Evolutionary conservation across 2,797 vertebrate genomes (phyloP).

Genomic region (Amblyopsis hoosieri): DNA sequence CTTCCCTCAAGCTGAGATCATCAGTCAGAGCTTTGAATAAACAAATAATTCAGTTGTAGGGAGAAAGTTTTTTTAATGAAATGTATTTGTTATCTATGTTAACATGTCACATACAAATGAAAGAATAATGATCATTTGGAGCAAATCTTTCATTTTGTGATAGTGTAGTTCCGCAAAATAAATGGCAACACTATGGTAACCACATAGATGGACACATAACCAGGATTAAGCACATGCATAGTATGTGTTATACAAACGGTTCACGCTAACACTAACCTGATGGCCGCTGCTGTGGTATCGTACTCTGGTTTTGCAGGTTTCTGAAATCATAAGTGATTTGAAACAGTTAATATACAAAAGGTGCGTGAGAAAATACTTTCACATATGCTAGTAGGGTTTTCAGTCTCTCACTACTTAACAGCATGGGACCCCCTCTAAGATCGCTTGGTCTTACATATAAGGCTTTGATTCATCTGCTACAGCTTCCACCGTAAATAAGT

Average conservation of each 20-base stretch:
- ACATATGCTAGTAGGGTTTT: conserved; percentile 6
- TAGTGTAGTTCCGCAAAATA: too few relatives aligned
- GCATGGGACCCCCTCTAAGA: conserved; percentile 62
- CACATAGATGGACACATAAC: neutral
- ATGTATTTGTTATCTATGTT: too few relatives aligned
- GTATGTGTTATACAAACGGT: neutral
- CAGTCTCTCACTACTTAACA: conserved; percentile 34
- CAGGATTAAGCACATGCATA: neutral
- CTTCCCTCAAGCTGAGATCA: too few relatives aligned
- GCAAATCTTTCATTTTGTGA: too few relatives aligned
- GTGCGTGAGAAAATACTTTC: conserved; percentile 26
- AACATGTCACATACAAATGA: too few relatives aligned
- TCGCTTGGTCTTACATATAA: conserved; percentile 19
- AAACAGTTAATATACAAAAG: too few relatives aligned
- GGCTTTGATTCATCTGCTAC: conserved; percentile 25
- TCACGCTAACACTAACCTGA: conserved; percentile 83
- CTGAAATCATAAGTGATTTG: conserved; percentile 39
- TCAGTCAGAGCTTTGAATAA: too few relatives aligned
- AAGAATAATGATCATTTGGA: too few relatives aligned
- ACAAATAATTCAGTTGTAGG: too few relatives aligned
- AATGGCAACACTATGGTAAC: too few relatives aligned
- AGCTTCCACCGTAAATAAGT: conserved; percentile 36
- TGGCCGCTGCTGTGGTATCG: conserved; percentile 94
- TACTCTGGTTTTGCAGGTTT: conserved; percentile 91
- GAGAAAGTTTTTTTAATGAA: too few relatives aligned